Conservation (phyloP, 2,113 vertebrate genomes). For the Leptobrachium ailaonicum region DNA sequence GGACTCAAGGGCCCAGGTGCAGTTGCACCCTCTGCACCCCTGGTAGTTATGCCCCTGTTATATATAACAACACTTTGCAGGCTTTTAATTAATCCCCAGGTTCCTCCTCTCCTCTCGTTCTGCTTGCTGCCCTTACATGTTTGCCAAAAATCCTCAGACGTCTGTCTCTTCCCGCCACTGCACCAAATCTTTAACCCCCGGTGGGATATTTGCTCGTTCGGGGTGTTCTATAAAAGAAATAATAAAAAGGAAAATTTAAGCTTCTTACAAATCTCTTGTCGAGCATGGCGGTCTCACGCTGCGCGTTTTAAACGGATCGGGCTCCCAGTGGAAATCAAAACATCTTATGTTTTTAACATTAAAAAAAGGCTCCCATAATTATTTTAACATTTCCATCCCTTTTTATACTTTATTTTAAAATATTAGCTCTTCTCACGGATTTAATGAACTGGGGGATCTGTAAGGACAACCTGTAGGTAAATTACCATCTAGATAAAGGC, state of each 20-base stretch:
- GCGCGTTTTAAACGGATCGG: conserved; percentile 33
- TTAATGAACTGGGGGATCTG: too few species aligned
- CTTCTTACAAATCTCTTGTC: conserved; percentile 43
- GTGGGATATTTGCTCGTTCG: conserved; percentile 22
- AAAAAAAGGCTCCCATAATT: not conserved
- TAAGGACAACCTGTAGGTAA: too few species aligned
- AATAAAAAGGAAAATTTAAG: conserved; percentile 40
- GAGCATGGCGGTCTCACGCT: conserved; percentile 21
- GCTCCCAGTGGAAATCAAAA: conserved; percentile 5
- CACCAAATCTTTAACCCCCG: conserved; percentile 29
- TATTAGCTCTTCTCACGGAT: too few species aligned
- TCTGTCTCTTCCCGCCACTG: not conserved
- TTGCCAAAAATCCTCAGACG: not conserved
- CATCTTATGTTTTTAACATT: conserved; percentile 35
- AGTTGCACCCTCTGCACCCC: too few species aligned
- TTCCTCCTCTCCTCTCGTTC: too few species aligned
- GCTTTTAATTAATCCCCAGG: too few species aligned
- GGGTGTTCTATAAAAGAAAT: not conserved
- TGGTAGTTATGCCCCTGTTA: too few species aligned
- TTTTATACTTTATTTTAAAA: too few species aligned
- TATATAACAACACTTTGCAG: too few species aligned
- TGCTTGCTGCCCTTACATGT: conserved; percentile 14
- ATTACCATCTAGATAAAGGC: too few species aligned
- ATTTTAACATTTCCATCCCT: not conserved
- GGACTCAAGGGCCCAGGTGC: too few species aligned